phyloP scores from a whole-genome alignment of 2,888 invertebrate genomes.

The Isoperla grammatica region DNA sequence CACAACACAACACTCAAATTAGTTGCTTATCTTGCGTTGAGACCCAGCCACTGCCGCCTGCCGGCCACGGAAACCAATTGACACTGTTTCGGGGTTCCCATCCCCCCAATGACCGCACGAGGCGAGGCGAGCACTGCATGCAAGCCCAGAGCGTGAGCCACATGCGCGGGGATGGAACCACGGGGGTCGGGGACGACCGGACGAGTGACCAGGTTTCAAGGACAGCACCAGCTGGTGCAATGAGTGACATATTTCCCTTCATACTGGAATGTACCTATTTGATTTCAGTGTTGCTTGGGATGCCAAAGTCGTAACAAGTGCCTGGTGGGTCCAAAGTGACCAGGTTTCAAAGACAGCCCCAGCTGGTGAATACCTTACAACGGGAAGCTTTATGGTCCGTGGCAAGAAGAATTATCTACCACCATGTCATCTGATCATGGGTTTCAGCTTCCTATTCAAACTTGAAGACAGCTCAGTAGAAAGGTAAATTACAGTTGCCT shows the following conservation, averaged over 20 bases:
- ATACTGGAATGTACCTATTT: too few relatives aligned
- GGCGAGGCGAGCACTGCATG: too few relatives aligned
- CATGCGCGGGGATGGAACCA: too few relatives aligned
- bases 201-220: slow-evolving; percentile 95
- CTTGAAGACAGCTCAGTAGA: slow-evolving; percentile 86
- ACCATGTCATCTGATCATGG: slow-evolving; percentile 86
- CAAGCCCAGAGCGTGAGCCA: too few relatives aligned
- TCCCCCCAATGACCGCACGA: too few relatives aligned
- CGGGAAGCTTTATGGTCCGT: slow-evolving; percentile 95
- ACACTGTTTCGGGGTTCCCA: too few relatives aligned
- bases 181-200: too few relatives aligned
- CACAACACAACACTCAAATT: too few relatives aligned
- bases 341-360: slow-evolving; percentile 98
- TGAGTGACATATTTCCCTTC: too few relatives aligned
- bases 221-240: slow-evolving; percentile 96
- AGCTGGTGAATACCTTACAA: slow-evolving; percentile 92
- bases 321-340: slow-evolving; percentile 94
- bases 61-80: too few relatives aligned
- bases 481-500: slow-evolving; percentile 39
- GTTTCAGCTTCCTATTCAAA: slow-evolving; percentile 87
- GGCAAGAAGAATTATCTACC: slow-evolving; percentile 97
- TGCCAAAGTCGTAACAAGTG: slow-evolving; percentile 89
- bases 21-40: too few relatives aligned
- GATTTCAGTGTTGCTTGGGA: slow-evolving; percentile 91
- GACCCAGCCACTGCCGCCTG: too few relatives aligned